phyloP scores from a whole-genome alignment of 2,888 invertebrate species.

The Pemphredon lugubris region DNA sequence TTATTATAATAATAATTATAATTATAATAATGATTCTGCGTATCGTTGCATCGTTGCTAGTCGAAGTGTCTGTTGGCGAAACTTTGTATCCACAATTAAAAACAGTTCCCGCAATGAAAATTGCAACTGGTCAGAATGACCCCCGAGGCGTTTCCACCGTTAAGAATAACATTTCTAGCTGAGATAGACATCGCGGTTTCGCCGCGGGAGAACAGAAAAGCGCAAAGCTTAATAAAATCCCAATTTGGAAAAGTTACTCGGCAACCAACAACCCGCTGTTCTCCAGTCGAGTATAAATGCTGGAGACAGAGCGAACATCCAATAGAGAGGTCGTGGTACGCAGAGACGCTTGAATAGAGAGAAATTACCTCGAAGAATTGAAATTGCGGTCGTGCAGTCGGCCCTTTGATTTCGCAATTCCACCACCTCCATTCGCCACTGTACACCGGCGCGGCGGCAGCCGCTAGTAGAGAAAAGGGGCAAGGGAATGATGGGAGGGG shows the following conservation, averaged over 20 bases:
- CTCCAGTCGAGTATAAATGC: constrained; percentile 14
- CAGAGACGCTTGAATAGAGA: constrained; percentile 50
- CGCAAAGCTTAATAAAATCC: constrained; percentile 60
- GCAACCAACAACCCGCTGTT: too few species aligned
- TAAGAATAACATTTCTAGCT: too few species aligned
- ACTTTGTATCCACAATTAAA: too few species aligned
- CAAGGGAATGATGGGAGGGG: background rate
- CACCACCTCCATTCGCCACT: constrained; percentile 29
- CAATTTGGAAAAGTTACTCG: constrained; percentile 50
- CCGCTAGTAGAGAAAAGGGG: constrained; percentile 5
- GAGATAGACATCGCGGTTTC: too few species aligned
- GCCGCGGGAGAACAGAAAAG: constrained; percentile 12
- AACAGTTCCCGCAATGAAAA: too few species aligned
- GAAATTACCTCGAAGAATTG: constrained; percentile 64
- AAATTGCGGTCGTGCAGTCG: constrained; percentile 45
- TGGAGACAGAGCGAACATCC: constrained; percentile 8
- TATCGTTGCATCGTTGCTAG: too few species aligned
- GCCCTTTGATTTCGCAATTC: constrained; percentile 57
- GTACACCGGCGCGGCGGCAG: constrained; percentile 30
- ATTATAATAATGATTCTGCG: too few species aligned
- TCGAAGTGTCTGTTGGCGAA: too few species aligned
- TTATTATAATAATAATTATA: too few species aligned
- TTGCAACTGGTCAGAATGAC: too few species aligned
- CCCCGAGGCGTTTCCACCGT: too few species aligned
- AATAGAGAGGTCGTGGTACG: constrained; percentile 19